Percentiles rank a stretch among this genome's conserved stretches.
phyloP scores from a whole-genome alignment of 2,797 vertebrate genomes.

The Margarornis squamiger region DNA sequence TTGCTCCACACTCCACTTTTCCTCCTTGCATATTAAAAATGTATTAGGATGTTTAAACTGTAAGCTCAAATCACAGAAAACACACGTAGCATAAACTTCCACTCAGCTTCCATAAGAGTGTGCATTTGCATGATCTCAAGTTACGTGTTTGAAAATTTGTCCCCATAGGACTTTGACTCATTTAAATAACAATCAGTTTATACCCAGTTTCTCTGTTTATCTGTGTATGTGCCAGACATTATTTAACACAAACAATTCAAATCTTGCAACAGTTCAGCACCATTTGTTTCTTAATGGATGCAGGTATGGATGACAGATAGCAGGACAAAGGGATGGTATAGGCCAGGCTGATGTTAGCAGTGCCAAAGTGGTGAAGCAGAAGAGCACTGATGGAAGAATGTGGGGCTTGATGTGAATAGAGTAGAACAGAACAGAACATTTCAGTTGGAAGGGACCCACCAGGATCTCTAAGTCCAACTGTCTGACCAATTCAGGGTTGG shows the following conservation, averaged over 20 bases:
- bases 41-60: background rate
- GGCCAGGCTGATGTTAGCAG: fast-evolving
- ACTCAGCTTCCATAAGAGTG: background rate
- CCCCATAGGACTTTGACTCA: background rate
- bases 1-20: background rate
- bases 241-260: conserved; percentile 24
- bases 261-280: background rate
- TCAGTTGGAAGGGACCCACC: background rate
- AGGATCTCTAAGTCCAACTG: fast-evolving
- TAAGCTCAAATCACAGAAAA: background rate
- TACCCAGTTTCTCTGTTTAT: background rate
- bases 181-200: background rate
- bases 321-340: background rate
- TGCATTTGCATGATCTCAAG: background rate
- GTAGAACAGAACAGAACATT: background rate
- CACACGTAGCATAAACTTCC: background rate
- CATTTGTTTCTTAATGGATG: conserved; percentile 21
- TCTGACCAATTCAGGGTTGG: background rate
- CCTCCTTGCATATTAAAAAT: background rate
- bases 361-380: background rate
- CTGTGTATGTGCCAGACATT: background rate
- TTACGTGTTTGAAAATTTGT: background rate
- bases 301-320: background rate
- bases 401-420: background rate
- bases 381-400: background rate